These are phyloP conservation scores for Eupithecia tripunctaria DNA, from an alignment of 2,888 invertebrate genomes.

Conservation along the genomic window DNA sequence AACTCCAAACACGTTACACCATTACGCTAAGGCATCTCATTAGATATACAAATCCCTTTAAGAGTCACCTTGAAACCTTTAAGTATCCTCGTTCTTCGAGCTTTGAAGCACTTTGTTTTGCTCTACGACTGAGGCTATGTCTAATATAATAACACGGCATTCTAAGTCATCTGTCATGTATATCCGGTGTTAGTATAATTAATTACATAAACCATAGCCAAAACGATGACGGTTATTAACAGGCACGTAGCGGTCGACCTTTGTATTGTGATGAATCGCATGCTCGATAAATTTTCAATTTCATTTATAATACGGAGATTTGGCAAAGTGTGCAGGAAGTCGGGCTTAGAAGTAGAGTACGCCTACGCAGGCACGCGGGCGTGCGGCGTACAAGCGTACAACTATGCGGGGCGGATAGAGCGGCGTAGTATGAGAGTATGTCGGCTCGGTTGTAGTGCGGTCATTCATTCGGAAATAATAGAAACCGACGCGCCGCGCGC, in stretches of 20 bases:
- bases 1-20: not conserved
- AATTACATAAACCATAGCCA: conserved; percentile 34
- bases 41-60: conserved; percentile 20
- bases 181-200: conserved; percentile 24
- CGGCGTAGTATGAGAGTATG: conserved; percentile 19
- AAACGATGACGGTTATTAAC: conserved; percentile 35
- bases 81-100: not conserved
- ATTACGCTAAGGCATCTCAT: conserved; percentile 14
- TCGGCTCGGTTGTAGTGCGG: conserved; percentile 46
- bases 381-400: not conserved
- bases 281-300: conserved; percentile 40
- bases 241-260: conserved; percentile 36
- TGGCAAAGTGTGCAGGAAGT: conserved; percentile 68
- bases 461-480: conserved; percentile 73
- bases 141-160: not conserved
- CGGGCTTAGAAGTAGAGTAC: conserved; percentile 30
- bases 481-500: conserved; percentile 37
- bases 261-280: conserved; percentile 39
- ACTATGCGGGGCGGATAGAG: conserved; percentile 11
- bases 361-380: conserved; percentile 25
- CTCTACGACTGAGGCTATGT: conserved; percentile 14
- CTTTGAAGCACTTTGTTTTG: conserved; percentile 18
- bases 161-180: conserved; percentile 15
- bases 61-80: conserved; percentile 14
- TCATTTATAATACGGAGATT: conserved; percentile 42